These are phyloP conservation scores for Dasysyrphus tricinctus DNA, from an alignment of 2,888 invertebrate genomes.

Conservation along the genomic window DNA sequence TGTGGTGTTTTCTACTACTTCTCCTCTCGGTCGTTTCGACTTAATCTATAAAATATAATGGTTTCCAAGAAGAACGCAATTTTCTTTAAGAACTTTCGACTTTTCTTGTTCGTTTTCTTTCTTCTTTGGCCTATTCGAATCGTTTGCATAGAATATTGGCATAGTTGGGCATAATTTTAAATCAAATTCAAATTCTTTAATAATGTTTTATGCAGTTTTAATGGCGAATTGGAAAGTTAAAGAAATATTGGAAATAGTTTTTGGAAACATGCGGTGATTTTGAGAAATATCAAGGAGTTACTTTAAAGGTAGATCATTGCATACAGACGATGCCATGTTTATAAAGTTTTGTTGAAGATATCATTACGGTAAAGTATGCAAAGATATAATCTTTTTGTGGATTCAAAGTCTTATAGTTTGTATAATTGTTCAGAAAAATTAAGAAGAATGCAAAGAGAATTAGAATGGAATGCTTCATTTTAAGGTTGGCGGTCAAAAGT, in stretches of 20 bases:
- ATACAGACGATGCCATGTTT: background rate
- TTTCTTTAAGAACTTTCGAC: constrained; percentile 26
- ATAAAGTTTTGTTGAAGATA: background rate
- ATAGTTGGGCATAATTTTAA: constrained; percentile 42
- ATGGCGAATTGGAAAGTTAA: constrained; percentile 5
- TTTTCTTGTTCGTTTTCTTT: background rate
- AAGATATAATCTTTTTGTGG: background rate
- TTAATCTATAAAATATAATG: constrained; percentile 30
- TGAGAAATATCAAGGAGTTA: background rate
- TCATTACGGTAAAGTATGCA: background rate
- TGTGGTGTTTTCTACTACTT: constrained; percentile 11
- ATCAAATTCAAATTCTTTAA: constrained; percentile 45
- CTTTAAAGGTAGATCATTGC: constrained; percentile 8
- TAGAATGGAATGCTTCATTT: background rate
- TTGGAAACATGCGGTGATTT: constrained; percentile 22
- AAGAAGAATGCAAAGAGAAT: background rate
- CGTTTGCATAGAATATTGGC: constrained; percentile 7
- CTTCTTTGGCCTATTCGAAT: constrained; percentile 18
- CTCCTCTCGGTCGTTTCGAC: constrained; percentile 25
- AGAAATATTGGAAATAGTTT: constrained; percentile 30
- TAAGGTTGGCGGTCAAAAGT: background rate
- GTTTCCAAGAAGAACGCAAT: background rate
- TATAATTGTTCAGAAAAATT: background rate
- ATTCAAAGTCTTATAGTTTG: background rate
- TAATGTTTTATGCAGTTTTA: constrained; percentile 4